Conservation (phyloP, 1,140 invertebrate species). For the Heliothis virescens region DNA sequence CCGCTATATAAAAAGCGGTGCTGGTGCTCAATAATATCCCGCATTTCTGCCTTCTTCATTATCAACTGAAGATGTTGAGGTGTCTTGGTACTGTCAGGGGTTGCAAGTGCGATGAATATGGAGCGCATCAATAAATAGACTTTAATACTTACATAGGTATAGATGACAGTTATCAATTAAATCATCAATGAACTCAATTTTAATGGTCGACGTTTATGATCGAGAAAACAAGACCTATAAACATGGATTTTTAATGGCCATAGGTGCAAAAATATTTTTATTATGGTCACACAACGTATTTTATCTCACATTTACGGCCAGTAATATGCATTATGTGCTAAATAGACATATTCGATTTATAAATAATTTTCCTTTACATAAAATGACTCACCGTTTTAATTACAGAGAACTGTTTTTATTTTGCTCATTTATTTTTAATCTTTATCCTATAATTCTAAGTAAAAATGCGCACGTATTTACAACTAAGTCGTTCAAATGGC, state of each 20-base stretch:
- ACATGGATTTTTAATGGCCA: conserved; percentile 17
- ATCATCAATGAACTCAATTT: conserved; percentile 14
- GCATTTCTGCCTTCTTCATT: no score
- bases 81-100: no score
- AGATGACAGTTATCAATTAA: background rate
- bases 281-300: conserved; percentile 21
- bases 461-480: conserved; percentile 20
- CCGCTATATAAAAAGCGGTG: background rate
- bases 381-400: conserved; percentile 40
- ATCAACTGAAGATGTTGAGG: no score
- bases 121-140: no score
- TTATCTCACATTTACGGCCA: conserved; percentile 10
- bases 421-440: conserved; percentile 3
- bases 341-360: conserved; percentile 7
- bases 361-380: conserved; percentile 44
- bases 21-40: no score
- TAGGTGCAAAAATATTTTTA: conserved; percentile 33
- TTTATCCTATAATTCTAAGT: conserved; percentile 30
- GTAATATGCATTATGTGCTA: conserved; percentile 23
- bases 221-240: conserved; percentile 18
- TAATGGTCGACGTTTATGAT: conserved; percentile 25
- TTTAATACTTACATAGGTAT: no score
- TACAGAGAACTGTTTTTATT: conserved; percentile 36
- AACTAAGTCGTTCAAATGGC: conserved; percentile 8
- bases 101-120: no score